Evolutionary conservation across 2,797 vertebrate species (phyloP).

Genomic region (Myotis vivesi): DNA sequence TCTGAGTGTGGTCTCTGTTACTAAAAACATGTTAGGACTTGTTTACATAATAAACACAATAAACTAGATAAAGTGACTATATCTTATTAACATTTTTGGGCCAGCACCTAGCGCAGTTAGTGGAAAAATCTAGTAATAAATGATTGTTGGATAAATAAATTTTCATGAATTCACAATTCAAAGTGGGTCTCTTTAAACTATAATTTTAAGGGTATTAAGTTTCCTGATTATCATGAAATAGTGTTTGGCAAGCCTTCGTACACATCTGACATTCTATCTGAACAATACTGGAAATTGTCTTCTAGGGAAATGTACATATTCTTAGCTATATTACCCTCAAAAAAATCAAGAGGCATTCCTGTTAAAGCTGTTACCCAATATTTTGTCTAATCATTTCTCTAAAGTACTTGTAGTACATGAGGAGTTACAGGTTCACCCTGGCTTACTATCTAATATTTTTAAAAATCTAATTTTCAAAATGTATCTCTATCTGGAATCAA

Average conservation of each 20-base stretch:
- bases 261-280: not conserved
- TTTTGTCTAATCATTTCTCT: not conserved
- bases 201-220: not conserved
- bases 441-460: not conserved
- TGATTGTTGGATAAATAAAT: not conserved
- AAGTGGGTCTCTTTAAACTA: not conserved
- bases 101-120: not conserved
- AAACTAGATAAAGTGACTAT: not conserved
- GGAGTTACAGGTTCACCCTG: not conserved
- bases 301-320: not conserved
- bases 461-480: not conserved
- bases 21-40: not conserved
- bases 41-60: not conserved
- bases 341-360: not conserved
- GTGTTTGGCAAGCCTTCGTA: not conserved
- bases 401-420: not conserved
- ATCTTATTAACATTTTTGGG: not conserved
- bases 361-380: not conserved
- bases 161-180: slow-evolving; percentile 12
- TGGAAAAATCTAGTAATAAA: not conserved
- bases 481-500: not conserved
- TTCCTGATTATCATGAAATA: not conserved
- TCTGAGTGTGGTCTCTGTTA: not conserved
- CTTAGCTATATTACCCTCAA: not conserved
- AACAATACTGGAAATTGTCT: not conserved